Conservation (phyloP, 1,140 invertebrate genomes). For the Aphidius gifuensis region DNA sequence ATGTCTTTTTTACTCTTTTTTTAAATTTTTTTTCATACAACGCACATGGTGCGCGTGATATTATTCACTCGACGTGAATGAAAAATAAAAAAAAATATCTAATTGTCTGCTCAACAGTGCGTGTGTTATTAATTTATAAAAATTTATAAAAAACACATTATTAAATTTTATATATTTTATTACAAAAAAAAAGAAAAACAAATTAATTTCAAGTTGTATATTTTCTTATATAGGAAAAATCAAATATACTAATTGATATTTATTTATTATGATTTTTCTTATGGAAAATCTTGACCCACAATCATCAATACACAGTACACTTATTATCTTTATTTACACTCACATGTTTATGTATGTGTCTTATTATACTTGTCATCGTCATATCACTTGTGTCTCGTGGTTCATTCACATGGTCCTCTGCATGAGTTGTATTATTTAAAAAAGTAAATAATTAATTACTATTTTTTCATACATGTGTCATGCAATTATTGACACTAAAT, state of each 20-base stretch:
- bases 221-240: too few relatives aligned
- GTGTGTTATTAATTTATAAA: not conserved
- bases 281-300: too few relatives aligned
- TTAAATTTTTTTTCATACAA: slow-evolving; percentile 9
- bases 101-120: not conserved
- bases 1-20: slow-evolving; percentile 11
- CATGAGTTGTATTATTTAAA: not conserved
- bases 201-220: too few relatives aligned
- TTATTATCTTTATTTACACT: too few relatives aligned
- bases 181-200: not conserved
- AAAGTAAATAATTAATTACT: not conserved
- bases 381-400: slow-evolving; percentile 12
- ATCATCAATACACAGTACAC: too few relatives aligned
- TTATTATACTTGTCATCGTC: slow-evolving; percentile 4
- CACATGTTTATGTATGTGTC: too few relatives aligned
- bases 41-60: slow-evolving; percentile 18
- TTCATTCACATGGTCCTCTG: slow-evolving; percentile 15
- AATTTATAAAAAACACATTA: not conserved
- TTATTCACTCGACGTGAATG: not conserved
- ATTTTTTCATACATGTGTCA: not conserved
- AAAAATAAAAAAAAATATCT: not conserved
- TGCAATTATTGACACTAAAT: too few relatives aligned
- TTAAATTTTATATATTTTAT: not conserved
- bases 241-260: too few relatives aligned
- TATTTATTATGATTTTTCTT: too few relatives aligned